Percentiles rank a stretch among this genome's conserved stretches.
Conservation (phyloP, 1,140 invertebrate genomes). For the Laodelphax striatellus region DNA sequence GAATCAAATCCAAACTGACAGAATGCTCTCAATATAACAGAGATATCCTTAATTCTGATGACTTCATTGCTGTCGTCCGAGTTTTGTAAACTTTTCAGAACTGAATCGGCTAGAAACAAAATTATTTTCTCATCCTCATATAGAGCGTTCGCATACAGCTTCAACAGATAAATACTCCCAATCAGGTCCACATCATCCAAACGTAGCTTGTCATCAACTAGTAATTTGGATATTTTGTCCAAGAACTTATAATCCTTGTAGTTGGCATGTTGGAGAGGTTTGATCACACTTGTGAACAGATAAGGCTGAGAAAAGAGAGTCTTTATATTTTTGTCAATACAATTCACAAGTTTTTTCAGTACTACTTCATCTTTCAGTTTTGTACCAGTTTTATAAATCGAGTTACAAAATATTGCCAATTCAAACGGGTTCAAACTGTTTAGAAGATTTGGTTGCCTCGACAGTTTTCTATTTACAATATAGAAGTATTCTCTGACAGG, state of each 20-base stretch:
- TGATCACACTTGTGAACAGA: not conserved
- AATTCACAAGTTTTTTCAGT: not conserved
- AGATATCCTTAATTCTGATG: not conserved
- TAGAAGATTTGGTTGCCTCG: not conserved
- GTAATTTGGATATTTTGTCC: not conserved
- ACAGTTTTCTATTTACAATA: not conserved
- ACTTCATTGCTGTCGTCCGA: not conserved
- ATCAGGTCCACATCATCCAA: not conserved
- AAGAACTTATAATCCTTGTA: not conserved
- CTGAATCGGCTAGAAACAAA: not conserved
- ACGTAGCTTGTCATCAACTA: not conserved
- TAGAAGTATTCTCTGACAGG: not conserved
- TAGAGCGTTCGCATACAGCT: not conserved
- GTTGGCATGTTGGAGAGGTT: not conserved
- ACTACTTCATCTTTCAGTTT: not conserved
- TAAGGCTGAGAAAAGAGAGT: not conserved
- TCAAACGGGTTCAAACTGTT: not conserved
- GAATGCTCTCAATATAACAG: not conserved
- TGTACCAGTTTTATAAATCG: conserved; percentile 1
- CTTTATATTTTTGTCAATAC: not conserved
- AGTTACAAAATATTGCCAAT: not conserved
- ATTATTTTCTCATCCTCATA: not conserved
- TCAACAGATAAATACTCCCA: not conserved
- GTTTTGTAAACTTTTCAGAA: not conserved
- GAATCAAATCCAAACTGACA: not conserved